Evolutionary conservation across 1,140 invertebrate species (phyloP), one percentile per base, ranked within the genome.

Genomic region (Lordiphosa stackelbergi): DNA sequence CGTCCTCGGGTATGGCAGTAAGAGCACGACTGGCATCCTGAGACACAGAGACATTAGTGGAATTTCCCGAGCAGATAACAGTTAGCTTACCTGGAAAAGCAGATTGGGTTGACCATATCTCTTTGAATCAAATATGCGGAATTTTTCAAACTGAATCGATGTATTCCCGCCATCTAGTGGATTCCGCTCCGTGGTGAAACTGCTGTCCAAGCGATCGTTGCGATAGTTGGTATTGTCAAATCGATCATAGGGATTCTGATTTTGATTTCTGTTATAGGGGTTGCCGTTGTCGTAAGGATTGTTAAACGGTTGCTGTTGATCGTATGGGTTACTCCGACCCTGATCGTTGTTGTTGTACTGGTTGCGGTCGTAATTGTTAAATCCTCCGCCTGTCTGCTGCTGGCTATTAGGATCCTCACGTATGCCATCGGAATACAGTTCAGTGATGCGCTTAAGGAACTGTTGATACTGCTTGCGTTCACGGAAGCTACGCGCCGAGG

Each of bases 11-110:
- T 10, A 96, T 87, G 10, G 90, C 73, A 13, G 88, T 84, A 53
- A 96, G 91, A 41, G 89, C 90, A 69, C 89, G 88, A 16, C 94
- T 91, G 3, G 91, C 89, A 87, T 96, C 95, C 94, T 95, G 65
- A 8, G 0, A 10, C 24, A 4, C 4, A 16, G 16, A 36, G 34
- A 31, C 7, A 12, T 6, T n/a, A 0, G n/a, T 40, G 7, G 2
- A 19, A 10, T 9, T 1, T 40, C 13, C 8, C 31, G 69, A 87
- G 87, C 6, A 31, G 13, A 7, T 6, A 8, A 38, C 7, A 10
- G 31, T 10, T 19, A 37, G 11, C 16, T 16, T 47, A 93, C 93
- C 66, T 93, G 92, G 66, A 94, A 93, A 5, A 95, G 65, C 35
- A 94, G 87, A 88, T 94, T 94, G 57, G 90, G 90, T 43, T 90